Evolutionary conservation across 30 jellyfish, hydroid and myxozoan species (phyloP).

Genomic region (Turritopsis rubra): DNA sequence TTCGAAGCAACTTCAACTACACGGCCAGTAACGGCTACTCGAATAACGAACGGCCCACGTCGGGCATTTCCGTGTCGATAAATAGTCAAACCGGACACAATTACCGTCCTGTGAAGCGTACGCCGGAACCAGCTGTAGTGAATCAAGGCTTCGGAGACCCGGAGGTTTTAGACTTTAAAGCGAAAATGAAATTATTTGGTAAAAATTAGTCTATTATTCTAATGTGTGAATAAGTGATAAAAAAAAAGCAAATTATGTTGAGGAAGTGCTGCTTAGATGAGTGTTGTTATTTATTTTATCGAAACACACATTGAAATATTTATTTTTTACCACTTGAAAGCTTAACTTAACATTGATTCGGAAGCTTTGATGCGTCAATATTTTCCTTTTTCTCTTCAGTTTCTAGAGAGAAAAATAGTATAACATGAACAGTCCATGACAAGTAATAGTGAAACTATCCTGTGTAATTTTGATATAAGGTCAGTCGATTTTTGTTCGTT

Average conservation of each 20-base stretch:
- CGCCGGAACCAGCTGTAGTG: constrained; percentile 27
- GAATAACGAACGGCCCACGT: neutral
- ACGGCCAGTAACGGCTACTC: constrained; percentile 35
- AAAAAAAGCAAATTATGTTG: neutral
- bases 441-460: too few species aligned
- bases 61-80: constrained; percentile 21
- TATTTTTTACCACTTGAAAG: neutral
- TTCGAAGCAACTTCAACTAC: constrained; percentile 33
- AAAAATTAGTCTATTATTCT: neutral
- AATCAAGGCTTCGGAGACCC: constrained; percentile 52
- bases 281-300: neutral
- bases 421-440: too few species aligned
- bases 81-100: constrained; percentile 26
- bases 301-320: neutral
- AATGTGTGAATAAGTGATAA: neutral
- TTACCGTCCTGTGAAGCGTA: constrained; percentile 15
- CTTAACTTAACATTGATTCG: too few species aligned
- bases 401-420: too few species aligned
- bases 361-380: too few species aligned
- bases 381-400: too few species aligned
- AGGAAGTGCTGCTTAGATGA: neutral
- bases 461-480: too few species aligned
- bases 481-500: too few species aligned
- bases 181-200: constrained; percentile 82
- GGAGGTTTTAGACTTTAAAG: constrained; percentile 57